Base-by-base conservation (phyloP, 2,888 invertebrate genomes). In the Tromatobia lineatoria region DNA sequence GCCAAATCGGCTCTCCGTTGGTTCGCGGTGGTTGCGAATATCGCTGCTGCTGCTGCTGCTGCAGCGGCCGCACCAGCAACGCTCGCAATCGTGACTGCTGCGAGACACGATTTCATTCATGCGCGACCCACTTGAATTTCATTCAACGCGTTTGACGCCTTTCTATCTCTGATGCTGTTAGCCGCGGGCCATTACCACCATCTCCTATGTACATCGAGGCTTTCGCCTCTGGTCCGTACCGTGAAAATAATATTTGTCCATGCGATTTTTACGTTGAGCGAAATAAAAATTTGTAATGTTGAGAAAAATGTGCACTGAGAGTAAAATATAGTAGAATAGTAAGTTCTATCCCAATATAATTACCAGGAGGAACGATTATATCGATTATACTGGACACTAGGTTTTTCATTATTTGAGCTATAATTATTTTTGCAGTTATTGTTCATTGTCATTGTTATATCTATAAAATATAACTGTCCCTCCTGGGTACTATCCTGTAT, bases 81-180 rank as follows among this genome's bases (percentile, higher is more conserved):
- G 18, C 18, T 45, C 47, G 74, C 61, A 74, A 59, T 57, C 59
- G 77, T 34, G 59, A 67, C 59, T 42, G 67, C 47, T 52, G 77
- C 78, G 77, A 74, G 83, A 83, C 80, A 76, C 85, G 85, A 80
- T 90, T 91, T 90, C 91, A 92, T 92, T 91, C 92, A 92, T 90
- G 88, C 89, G 87, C 89, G 90, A 92, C 91, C 90, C 88, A 90
- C 90, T 91, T 91, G 87, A 89, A 90, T 91, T 92, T 91, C 91
- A 91, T 92, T 92, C 91, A 91, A 84, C 86, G 90, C 64, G 70
- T 75, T 54, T 71, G 86, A 86, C 83, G 89, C 89, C 88, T 90
- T 90, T 90, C 89, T 89, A 88, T 89, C 77, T 80, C 73, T 54
- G 83, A 34, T 70, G 66, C 45, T 18, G 66, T 25, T 73, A 42